A percentile compares a stretch with the other conserved stretches of the same genome.
Conservation (phyloP, 2,888 invertebrate genomes). For the Pseudococcus jackbeardsleyi region DNA sequence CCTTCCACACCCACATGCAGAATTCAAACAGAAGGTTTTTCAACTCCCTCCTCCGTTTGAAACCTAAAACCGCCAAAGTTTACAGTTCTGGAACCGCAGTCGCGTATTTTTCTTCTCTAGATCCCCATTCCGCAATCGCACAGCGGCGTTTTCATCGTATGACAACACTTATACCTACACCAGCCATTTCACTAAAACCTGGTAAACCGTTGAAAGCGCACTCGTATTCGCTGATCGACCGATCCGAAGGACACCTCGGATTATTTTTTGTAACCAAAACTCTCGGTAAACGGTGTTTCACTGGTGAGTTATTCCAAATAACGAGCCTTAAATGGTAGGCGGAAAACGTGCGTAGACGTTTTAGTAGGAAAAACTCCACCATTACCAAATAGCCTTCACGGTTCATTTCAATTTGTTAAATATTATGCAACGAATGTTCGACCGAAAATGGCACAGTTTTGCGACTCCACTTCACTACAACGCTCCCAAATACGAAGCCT, state of each 20-base stretch:
- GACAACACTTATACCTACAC: neutral
- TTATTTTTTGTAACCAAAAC: constrained; percentile 36
- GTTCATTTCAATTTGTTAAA: constrained; percentile 57
- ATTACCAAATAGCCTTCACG: constrained; percentile 65
- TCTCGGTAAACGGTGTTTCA: constrained; percentile 30
- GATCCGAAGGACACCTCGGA: constrained; percentile 38
- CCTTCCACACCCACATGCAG: neutral
- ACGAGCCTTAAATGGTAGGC: constrained; percentile 33
- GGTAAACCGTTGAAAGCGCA: constrained; percentile 33
- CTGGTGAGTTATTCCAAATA: constrained; percentile 39
- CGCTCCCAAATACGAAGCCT: neutral
- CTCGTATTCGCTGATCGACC: neutral
- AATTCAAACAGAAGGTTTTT: neutral
- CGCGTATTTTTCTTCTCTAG: neutral
- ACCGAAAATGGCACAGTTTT: constrained; percentile 48
- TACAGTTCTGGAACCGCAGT: constrained; percentile 30
- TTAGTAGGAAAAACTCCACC: constrained; percentile 55
- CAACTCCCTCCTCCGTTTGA: neutral
- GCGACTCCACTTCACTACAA: neutral
- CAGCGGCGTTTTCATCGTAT: neutral
- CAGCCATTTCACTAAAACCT: neutral
- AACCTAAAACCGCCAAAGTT: neutral
- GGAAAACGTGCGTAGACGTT: constrained; percentile 51
- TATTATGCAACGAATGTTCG: constrained; percentile 34
- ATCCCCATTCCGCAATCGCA: constrained; percentile 13